Percentiles rank a stretch among this genome's conserved stretches.
phyloP scores from a whole-genome alignment of 2,888 invertebrate species.

The Microplitis deprimator region DNA sequence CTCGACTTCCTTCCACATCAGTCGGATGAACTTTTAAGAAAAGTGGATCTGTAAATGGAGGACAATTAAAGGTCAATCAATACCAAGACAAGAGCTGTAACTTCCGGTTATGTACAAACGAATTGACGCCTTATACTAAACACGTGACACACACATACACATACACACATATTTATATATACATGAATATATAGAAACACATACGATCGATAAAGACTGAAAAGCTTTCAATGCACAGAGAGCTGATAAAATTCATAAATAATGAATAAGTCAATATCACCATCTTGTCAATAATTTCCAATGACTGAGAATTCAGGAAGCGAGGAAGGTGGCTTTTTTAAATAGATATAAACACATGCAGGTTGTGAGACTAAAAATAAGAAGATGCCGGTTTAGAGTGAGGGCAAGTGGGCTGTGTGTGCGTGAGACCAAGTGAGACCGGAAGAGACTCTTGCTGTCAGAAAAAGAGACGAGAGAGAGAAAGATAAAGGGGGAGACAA shows the following conservation, averaged over 20 bases:
- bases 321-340: neutral
- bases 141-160: conserved; percentile 3
- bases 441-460: conserved; percentile 6
- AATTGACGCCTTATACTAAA: conserved; percentile 8
- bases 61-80: conserved; percentile 33
- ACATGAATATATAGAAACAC: neutral
- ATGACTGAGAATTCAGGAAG: neutral
- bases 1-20: conserved; percentile 15
- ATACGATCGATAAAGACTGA: conserved; percentile 11
- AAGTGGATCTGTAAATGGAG: neutral
- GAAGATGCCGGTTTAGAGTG: conserved; percentile 30
- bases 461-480: neutral
- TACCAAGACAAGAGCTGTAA: neutral
- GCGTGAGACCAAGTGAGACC: conserved; percentile 19
- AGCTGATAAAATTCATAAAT: neutral
- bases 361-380: conserved; percentile 26
- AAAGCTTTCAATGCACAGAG: neutral
- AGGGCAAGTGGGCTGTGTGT: conserved; percentile 19
- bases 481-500: conserved; percentile 28
- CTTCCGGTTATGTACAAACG: neutral
- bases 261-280: conserved; percentile 11
- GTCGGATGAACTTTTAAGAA: conserved; percentile 26
- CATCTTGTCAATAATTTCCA: conserved; percentile 2
- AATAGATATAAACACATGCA: conserved; percentile 18
- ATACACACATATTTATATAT: neutral